Base-by-base conservation (phyloP, 64 coral and sea anemone genomes). In the Catalaphyllia jardinei region DNA sequence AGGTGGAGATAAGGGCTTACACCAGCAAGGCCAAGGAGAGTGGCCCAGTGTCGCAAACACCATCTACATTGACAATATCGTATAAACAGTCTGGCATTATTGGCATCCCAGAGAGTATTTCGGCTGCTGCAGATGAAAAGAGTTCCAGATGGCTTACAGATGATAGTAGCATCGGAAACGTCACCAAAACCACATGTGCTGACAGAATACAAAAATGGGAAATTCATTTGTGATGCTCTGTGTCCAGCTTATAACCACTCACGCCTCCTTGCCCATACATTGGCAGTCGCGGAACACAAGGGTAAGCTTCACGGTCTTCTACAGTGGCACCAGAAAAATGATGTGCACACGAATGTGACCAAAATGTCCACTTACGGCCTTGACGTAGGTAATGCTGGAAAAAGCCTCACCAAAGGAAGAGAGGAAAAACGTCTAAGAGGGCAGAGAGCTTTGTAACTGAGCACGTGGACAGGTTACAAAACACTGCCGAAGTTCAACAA, bases 251-350 rank as follows among this genome's bases (percentile, higher is more conserved):
- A 79, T 60, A 88, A 88, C 29, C 72, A 89, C 64, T 88, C 86
- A 29, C 49, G 74, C 60, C 62, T 89, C 14, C 79, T 75, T 79
- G 31, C 62, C 35, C 87, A 89, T 19, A 88, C 75, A 52, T 29
- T 89, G 54, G 87, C 87, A 67, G 87, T 60, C 39, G 87, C 74
- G 50, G 87, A 89, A 89, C 51, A 67, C 74, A 77, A 75, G 57
- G 73, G 73, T 55, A 88, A 88, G 27, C 60, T 79, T 42, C 75
- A 50, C 22, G 54, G 29, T 78, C 63, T 89, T 42, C 13, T 78
- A 59, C 35, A 31, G 27, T 88, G 86, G 86, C 73, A 75, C 72
- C 76, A 88, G 52, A 61, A 77, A 78, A 69, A 33, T 78, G 77
- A 18, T 28, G 42, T 67, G 38, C 19, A 77, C 42, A 55, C 87